phyloP scores from a whole-genome alignment of 1,140 invertebrate genomes.

The Saccostrea cuccullata region DNA sequence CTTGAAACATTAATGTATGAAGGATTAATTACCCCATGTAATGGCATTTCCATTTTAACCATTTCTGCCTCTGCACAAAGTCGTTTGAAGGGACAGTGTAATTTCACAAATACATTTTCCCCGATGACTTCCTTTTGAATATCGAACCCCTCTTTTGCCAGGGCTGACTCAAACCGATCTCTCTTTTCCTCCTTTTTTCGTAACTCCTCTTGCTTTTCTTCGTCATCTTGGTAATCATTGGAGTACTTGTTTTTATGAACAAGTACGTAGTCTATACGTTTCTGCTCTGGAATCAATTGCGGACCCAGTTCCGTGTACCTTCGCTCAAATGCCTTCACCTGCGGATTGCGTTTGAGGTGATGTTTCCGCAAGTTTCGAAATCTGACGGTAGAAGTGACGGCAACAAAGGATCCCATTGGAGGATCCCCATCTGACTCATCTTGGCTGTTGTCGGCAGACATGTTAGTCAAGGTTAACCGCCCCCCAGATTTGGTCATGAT shows the following conservation, averaged over 20 bases:
- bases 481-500: not conserved
- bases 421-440: conserved; percentile 9
- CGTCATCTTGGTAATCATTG: conserved; percentile 43
- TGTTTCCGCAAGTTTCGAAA: conserved; percentile 48
- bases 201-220: conserved; percentile 51
- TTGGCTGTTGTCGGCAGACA: conserved; percentile 25
- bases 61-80: conserved; percentile 77
- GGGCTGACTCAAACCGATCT: conserved; percentile 44
- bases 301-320: conserved; percentile 56
- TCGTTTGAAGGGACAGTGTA: conserved; percentile 75
- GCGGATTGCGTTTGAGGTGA: conserved; percentile 41
- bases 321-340: conserved; percentile 47
- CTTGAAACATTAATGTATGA: not conserved
- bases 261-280: conserved; percentile 72
- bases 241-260: conserved; percentile 48
- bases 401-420: not conserved
- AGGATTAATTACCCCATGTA: conserved; percentile 69
- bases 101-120: conserved; percentile 72
- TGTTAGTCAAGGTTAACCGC: not conserved
- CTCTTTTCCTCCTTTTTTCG: conserved; percentile 49
- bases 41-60: conserved; percentile 75
- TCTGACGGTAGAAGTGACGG: conserved; percentile 28
- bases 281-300: conserved; percentile 63
- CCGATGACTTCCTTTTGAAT: conserved; percentile 62
- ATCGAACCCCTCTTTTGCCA: conserved; percentile 55